Evolutionary conservation across 2,113 vertebrate genomes (phyloP).

Genomic region (Oryzias celebensis): DNA sequence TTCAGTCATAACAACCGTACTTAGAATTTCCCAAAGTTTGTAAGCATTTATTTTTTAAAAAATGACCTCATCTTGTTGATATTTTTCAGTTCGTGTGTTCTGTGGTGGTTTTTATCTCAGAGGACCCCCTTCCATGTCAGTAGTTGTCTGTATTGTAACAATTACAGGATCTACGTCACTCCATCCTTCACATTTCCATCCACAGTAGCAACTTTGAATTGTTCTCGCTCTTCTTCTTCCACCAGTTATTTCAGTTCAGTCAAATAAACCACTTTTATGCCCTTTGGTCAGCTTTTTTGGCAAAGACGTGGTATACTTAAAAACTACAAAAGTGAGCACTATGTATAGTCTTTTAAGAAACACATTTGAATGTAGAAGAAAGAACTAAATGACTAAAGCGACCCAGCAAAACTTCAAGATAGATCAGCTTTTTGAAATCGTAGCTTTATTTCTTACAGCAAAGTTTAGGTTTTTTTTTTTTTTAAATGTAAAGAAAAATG

Average conservation of each 20-base stretch:
- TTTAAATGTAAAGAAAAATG: no score
- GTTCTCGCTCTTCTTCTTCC: slow-evolving; percentile 1
- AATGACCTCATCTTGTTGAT: slow-evolving; percentile 58
- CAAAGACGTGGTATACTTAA: neutral
- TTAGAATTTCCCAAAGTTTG: slow-evolving; percentile 28
- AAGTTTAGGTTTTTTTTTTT: no score
- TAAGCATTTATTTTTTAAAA: slow-evolving; percentile 36
- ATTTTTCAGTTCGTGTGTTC: slow-evolving; percentile 18
- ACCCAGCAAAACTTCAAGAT: no score
- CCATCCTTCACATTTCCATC: slow-evolving; percentile 55
- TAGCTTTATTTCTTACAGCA: neutral
- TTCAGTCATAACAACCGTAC: slow-evolving; percentile 5
- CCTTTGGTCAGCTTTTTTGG: neutral
- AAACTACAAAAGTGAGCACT: neutral
- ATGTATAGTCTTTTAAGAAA: neutral
- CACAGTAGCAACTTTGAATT: slow-evolving; percentile 7
- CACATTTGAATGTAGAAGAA: neutral
- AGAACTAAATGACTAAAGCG: no score
- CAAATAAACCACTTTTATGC: neutral
- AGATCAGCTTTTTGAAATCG: no score
- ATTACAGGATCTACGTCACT: slow-evolving; percentile 74
- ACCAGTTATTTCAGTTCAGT: slow-evolving; percentile 22
- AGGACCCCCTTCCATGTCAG: slow-evolving; percentile 17
- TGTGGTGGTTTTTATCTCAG: slow-evolving; percentile 41
- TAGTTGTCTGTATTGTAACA: slow-evolving; percentile 59